Conservation (phyloP, 2,888 invertebrate species). For the Podotricha telesiphe region DNA sequence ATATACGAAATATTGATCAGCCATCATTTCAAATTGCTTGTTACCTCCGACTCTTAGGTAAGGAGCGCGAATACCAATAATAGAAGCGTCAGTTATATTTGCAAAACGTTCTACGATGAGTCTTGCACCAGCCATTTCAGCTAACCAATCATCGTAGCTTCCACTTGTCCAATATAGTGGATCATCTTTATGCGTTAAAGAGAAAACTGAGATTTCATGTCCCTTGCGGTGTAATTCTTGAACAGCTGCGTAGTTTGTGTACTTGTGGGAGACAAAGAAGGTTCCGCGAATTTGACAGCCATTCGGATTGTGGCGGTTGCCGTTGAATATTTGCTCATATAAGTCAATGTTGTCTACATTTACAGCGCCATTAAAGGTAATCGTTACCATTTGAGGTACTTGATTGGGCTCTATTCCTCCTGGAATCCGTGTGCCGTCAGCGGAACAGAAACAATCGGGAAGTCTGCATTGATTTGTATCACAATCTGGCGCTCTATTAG, state of each 20-base stretch:
- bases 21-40: slow-evolving; percentile 98
- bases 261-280: slow-evolving; percentile 96
- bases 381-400: slow-evolving; percentile 96
- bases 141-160: slow-evolving; percentile 95
- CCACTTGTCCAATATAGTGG: slow-evolving; percentile 95
- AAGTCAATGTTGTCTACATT: slow-evolving; percentile 96
- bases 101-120: slow-evolving; percentile 94
- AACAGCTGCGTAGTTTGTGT: slow-evolving; percentile 94
- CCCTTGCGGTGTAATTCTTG: slow-evolving; percentile 95
- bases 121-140: slow-evolving; percentile 96
- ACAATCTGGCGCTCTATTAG: slow-evolving; percentile 95
- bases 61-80: slow-evolving; percentile 94
- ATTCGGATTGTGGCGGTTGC: slow-evolving; percentile 93
- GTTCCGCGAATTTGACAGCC: slow-evolving; percentile 95
- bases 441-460: slow-evolving; percentile 96
- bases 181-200: slow-evolving; percentile 95
- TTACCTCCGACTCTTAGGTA: slow-evolving; percentile 96
- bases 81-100: slow-evolving; percentile 95
- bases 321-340: slow-evolving; percentile 95
- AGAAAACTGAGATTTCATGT: slow-evolving; percentile 96
- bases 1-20: slow-evolving; percentile 96
- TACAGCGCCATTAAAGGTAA: slow-evolving; percentile 96
- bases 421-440: slow-evolving; percentile 95
- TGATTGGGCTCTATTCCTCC: slow-evolving; percentile 91
- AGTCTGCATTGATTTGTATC: slow-evolving; percentile 94